Conservation (phyloP, 37 sponge, comb jelly and placozoan genomes). For the Halisarca cf. caerulea region DNA sequence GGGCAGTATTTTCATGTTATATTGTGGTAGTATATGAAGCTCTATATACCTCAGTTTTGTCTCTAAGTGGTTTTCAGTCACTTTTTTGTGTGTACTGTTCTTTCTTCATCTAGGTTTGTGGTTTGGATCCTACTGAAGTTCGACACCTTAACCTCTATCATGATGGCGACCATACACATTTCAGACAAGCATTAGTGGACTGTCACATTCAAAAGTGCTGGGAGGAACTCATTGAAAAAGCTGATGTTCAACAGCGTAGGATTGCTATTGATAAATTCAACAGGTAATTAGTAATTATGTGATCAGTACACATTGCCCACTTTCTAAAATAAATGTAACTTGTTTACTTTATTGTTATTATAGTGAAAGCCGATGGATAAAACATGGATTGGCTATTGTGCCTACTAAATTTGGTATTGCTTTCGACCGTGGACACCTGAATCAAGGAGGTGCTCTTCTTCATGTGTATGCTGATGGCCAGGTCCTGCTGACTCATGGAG, state of each 20-base stretch:
- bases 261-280: conserved; percentile 58
- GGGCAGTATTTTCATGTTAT: too few species aligned
- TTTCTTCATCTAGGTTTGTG: background rate
- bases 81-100: background rate
- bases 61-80: too few species aligned
- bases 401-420: conserved; percentile 82
- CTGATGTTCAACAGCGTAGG: conserved; percentile 35
- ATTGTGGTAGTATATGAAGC: too few species aligned
- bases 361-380: conserved; percentile 69
- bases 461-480: conserved; percentile 81
- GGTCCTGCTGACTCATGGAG: conserved; percentile 85
- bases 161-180: conserved; percentile 66
- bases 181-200: conserved; percentile 32
- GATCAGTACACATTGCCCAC: too few species aligned
- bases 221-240: conserved; percentile 51
- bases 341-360: too few species aligned
- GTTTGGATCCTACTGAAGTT: conserved; percentile 42
- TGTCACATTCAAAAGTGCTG: conserved; percentile 70
- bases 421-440: conserved; percentile 55
- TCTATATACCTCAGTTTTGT: too few species aligned
- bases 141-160: conserved; percentile 61
- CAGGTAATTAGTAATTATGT: conserved; percentile 49
- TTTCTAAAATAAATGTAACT: too few species aligned
- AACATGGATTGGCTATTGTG: conserved; percentile 73
- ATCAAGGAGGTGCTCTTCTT: conserved; percentile 79